Evolutionary conservation across 2,888 invertebrate species (phyloP).

Genomic region (Sylvicola fuscatus): DNA sequence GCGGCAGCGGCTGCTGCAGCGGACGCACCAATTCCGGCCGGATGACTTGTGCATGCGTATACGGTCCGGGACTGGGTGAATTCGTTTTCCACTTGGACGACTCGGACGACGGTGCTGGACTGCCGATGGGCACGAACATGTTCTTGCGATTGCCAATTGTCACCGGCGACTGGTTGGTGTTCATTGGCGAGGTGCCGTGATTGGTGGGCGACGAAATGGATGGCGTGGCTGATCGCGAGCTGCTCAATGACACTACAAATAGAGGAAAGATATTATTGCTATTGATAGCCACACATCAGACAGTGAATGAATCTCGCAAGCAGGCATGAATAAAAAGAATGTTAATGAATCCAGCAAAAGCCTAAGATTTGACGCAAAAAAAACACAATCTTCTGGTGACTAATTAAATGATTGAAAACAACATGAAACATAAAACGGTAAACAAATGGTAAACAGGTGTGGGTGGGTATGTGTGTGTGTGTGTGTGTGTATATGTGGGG

Average conservation of each 20-base stretch:
- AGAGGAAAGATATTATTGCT: too few relatives aligned
- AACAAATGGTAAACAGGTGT: too few relatives aligned
- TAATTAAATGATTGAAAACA: too few relatives aligned
- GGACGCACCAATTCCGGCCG: constrained; percentile 18
- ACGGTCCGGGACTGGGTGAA: constrained; percentile 21
- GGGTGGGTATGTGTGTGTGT: too few relatives aligned
- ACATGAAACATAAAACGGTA: too few relatives aligned
- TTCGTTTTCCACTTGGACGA: constrained; percentile 19
- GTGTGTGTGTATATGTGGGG: too few relatives aligned
- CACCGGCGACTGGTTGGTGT: constrained; percentile 40
- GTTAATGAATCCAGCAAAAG: too few relatives aligned
- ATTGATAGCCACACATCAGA: too few relatives aligned
- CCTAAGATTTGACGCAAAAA: too few relatives aligned
- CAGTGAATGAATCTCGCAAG: too few relatives aligned
- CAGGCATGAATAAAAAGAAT: too few relatives aligned
- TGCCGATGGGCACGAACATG: constrained; percentile 80
- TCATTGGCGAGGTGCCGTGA: constrained; percentile 43
- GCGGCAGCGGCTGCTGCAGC: constrained; percentile 15
- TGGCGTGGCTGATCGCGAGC: constrained; percentile 82
- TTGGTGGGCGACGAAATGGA: constrained; percentile 63
- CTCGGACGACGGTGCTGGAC: constrained; percentile 28
- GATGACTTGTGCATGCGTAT: constrained; percentile 21
- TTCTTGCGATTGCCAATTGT: constrained; percentile 59
- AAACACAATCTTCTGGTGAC: too few relatives aligned
- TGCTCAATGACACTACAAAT: constrained; percentile 68